A percentile compares a stretch with the other conserved stretches of the same genome.
These are phyloP conservation scores for Polyommatus icarus DNA, from an alignment of 2,888 invertebrate species.

Conservation along the genomic window DNA sequence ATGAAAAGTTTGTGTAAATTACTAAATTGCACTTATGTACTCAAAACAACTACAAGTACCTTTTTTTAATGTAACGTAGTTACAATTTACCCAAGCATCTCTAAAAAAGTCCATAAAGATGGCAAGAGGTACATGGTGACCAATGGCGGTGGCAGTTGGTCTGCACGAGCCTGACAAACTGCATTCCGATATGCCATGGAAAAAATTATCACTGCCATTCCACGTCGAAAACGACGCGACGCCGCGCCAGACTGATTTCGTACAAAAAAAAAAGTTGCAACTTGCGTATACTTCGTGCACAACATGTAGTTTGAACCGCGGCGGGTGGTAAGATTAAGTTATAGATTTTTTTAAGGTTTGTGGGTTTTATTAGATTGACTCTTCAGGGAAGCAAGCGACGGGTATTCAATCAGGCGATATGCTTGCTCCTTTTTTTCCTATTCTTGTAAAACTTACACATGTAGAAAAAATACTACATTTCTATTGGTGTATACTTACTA, in stretches of 20 bases:
- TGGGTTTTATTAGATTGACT: no score
- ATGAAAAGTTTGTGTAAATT: no score
- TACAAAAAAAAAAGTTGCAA: background rate
- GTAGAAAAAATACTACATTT: no score
- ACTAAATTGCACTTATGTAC: no score
- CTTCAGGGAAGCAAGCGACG: no score
- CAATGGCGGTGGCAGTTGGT: background rate
- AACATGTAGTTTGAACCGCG: background rate
- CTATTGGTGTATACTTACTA: no score
- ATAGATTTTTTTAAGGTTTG: no score
- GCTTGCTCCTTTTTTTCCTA: no score
- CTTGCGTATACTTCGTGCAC: background rate
- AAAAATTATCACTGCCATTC: conserved; percentile 1
- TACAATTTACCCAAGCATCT: background rate
- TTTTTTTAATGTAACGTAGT: background rate
- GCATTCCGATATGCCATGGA: conserved; percentile 29
- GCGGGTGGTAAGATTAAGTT: background rate
- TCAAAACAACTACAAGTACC: no score
- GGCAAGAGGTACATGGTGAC: conserved; percentile 17
- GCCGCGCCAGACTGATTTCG: background rate
- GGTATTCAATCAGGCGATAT: no score
- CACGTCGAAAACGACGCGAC: background rate
- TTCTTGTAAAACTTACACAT: no score
- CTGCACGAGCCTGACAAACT: conserved; percentile 22
- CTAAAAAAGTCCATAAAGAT: background rate